Conservation (phyloP, 2,113 vertebrate genomes). For the Cyrtonyx montezumae region DNA sequence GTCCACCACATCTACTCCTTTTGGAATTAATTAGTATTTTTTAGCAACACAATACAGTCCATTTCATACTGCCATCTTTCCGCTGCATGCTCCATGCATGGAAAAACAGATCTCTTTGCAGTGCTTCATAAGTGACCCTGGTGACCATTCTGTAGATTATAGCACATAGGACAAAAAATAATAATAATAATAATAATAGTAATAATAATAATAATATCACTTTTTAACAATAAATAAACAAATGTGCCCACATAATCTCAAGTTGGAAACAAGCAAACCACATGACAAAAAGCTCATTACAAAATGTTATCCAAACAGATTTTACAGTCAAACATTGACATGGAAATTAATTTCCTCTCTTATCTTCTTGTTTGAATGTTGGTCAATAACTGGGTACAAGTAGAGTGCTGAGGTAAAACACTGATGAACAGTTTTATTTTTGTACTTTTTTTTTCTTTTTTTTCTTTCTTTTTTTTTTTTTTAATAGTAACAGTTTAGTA, state of each 20-base stretch:
- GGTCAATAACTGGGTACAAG: conserved; percentile 84
- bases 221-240: conserved; percentile 82
- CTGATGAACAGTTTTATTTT: conserved; percentile 82
- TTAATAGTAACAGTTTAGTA: conserved; percentile 86
- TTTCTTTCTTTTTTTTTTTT: conserved; percentile 72
- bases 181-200: conserved; percentile 60
- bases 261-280: conserved; percentile 82
- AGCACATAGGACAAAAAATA: conserved; percentile 77
- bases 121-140: conserved; percentile 83
- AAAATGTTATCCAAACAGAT: conserved; percentile 84
- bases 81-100: conserved; percentile 66
- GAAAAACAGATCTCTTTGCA: conserved; percentile 77
- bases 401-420: conserved; percentile 94
- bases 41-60: conserved; percentile 60
- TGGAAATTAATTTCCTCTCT: conserved; percentile 79
- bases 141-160: conserved; percentile 84
- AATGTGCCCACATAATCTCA: conserved; percentile 81
- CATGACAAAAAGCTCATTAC: conserved; percentile 85
- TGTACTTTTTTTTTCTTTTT: conserved; percentile 78
- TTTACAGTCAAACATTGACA: conserved; percentile 82
- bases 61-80: conserved; percentile 72
- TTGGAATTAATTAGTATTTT: conserved; percentile 25
- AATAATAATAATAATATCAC: conserved; percentile 71
- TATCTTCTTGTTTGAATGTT: conserved; percentile 74
- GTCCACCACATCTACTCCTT: conserved; percentile 77